Conservation (phyloP, 37 sponge, comb jelly and placozoan genomes). For the Cliona cf. orientalis region DNA sequence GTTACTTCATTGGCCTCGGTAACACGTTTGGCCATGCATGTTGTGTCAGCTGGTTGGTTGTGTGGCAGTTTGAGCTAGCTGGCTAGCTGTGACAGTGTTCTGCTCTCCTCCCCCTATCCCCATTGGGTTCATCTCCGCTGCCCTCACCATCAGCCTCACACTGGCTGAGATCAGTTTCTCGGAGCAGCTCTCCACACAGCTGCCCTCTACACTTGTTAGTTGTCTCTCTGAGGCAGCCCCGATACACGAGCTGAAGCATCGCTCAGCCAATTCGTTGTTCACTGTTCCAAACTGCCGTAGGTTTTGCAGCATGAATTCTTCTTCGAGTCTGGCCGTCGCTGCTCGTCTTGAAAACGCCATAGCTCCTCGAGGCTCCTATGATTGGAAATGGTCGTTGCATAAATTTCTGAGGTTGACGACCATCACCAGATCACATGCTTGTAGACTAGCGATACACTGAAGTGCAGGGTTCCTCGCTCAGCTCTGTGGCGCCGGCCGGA, state of each 20-base stretch:
- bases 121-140: conserved; percentile 36
- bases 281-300: conserved; percentile 25
- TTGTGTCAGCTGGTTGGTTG: background rate
- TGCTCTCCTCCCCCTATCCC: conserved; percentile 14
- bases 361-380: too few relatives aligned
- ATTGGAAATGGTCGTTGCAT: too few relatives aligned
- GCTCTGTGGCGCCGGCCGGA: too few relatives aligned
- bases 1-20: background rate
- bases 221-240: background rate
- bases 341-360: too few relatives aligned
- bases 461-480: too few relatives aligned
- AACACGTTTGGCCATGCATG: background rate
- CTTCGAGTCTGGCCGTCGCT: too few relatives aligned
- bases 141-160: conserved; percentile 10
- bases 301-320: conserved; percentile 31
- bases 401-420: too few relatives aligned
- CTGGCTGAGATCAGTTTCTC: conserved; percentile 30
- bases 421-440: too few relatives aligned
- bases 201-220: conserved; percentile 3
- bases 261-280: conserved; percentile 33
- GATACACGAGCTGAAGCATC: conserved; percentile 28
- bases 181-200: conserved; percentile 35
- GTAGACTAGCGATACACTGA: too few relatives aligned
- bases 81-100: background rate
- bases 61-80: background rate